Evolutionary conservation across 1,140 invertebrate species (phyloP).

Genomic region (Neomicropteryx cornuta): DNA sequence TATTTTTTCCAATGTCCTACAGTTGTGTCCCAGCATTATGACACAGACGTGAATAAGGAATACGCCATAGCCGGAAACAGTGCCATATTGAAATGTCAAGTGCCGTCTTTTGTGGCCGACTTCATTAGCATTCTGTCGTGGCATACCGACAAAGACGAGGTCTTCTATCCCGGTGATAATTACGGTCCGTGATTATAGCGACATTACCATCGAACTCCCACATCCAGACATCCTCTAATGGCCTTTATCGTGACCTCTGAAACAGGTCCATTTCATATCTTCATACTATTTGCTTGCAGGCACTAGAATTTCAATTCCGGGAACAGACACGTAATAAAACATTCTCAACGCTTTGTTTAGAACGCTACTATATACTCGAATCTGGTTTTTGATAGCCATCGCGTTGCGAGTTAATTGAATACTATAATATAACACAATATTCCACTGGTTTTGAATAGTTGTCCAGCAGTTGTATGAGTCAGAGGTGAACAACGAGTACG

Average conservation of each 20-base stretch:
- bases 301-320: too few relatives aligned
- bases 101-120: constrained; percentile 86
- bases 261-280: too few relatives aligned
- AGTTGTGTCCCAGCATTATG: constrained; percentile 84
- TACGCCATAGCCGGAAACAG: constrained; percentile 89
- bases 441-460: too few relatives aligned
- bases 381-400: too few relatives aligned
- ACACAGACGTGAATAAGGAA: constrained; percentile 85
- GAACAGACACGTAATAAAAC: too few relatives aligned
- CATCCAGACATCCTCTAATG: constrained; percentile 14
- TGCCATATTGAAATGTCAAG: constrained; percentile 86
- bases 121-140: constrained; percentile 80
- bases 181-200: constrained; percentile 43
- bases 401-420: too few relatives aligned
- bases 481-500: constrained; percentile 85
- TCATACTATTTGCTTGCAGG: too few relatives aligned
- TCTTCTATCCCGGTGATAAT: constrained; percentile 46
- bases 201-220: constrained; percentile 4
- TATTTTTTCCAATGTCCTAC: too few relatives aligned
- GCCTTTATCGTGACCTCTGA: too few relatives aligned
- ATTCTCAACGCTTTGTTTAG: too few relatives aligned
- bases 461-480: constrained; percentile 79
- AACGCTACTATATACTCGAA: too few relatives aligned
- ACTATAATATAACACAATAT: too few relatives aligned
- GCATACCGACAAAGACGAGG: constrained; percentile 70